These are phyloP conservation scores for Lepisosteus osseus DNA, from an alignment of 2,113 vertebrate genomes.

Conservation along the genomic window DNA sequence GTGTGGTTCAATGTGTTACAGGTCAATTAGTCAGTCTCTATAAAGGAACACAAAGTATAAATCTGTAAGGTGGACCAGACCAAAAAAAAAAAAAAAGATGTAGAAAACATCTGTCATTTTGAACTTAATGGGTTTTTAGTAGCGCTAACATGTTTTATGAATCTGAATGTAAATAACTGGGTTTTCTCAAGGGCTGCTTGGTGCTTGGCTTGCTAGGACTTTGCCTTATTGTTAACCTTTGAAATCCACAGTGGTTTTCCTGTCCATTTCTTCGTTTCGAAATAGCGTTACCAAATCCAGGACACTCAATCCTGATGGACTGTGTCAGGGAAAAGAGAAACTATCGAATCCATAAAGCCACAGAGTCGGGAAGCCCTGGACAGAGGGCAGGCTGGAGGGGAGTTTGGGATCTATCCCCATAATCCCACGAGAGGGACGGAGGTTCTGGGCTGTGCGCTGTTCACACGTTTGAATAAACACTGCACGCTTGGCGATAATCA, in stretches of 20 bases:
- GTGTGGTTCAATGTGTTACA: too few relatives aligned
- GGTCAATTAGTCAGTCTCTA: too few relatives aligned
- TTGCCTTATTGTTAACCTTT: not conserved
- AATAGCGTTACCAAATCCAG: slow-evolving; percentile 1
- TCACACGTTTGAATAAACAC: slow-evolving; percentile 44
- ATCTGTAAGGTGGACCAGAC: too few relatives aligned
- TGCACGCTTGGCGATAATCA: slow-evolving; percentile 39
- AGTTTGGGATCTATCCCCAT: not conserved
- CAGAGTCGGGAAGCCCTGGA: not conserved
- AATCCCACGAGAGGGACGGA: not conserved
- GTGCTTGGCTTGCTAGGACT: not conserved
- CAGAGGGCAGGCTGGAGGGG: not conserved
- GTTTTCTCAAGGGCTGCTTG: too few relatives aligned
- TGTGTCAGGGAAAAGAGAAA: not conserved
- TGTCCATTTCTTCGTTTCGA: slow-evolving; percentile 1
- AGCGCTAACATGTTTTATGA: too few relatives aligned
- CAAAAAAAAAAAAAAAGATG: too few relatives aligned
- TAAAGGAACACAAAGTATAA: too few relatives aligned
- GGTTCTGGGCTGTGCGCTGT: slow-evolving; percentile 31
- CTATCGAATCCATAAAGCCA: not conserved
- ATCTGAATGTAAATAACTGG: too few relatives aligned
- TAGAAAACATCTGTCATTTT: too few relatives aligned
- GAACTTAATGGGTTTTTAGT: too few relatives aligned
- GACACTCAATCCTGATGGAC: not conserved
- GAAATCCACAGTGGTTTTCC: not conserved